Base-by-base conservation (phyloP, 2,113 vertebrate genomes). In the Sceloporus undulatus region DNA sequence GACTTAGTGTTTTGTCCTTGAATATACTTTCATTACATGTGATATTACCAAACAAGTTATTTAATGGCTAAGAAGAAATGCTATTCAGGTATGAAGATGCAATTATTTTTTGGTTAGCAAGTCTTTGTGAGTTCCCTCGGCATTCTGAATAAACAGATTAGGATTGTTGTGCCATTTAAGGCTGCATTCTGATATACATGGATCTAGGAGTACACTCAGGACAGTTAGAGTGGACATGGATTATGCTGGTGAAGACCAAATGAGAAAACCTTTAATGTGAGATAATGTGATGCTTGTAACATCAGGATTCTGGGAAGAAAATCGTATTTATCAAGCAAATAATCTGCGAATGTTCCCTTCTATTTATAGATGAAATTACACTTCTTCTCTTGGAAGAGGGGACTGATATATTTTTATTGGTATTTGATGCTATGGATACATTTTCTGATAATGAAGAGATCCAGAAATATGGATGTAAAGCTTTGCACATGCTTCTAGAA, bases 361-460 rank as follows among this genome's bases (percentile, higher is more conserved):
- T 38, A 68, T 91, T 3, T 93, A 86, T 77, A 98, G 97, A 97
- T 80, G 92, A 95, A 93, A 97, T 98, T 90, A 95, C 96, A 83
- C 95, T 98, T 92, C 93, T 98, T 94, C 94, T 99, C 90, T 92
- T 99, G 96, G 98, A 99, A 87, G 98, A 98, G 84, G 98, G 99
- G 9, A 96, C 96, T 27, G 99, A 99, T 89, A 96, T 98, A 84
- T 98, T 99, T 92, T 90, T 97, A 52, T 91, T 99, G 94, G 93
- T 99, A 87, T 97, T 99, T 87, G 95, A 97, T 89, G 97, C 97
- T 18, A 98, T 99, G 98, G 95, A 96, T 82, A 92, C n/a, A 38
- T 99, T 98, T 93, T 89, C 96, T 74, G 89, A 94, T 84, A 97
- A 93, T 82, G 98, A 98, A 75, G 98, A 99, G 86, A 93, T 99